Conservation (phyloP, 2,113 vertebrate species). For the Myxocyprinus asiaticus region DNA sequence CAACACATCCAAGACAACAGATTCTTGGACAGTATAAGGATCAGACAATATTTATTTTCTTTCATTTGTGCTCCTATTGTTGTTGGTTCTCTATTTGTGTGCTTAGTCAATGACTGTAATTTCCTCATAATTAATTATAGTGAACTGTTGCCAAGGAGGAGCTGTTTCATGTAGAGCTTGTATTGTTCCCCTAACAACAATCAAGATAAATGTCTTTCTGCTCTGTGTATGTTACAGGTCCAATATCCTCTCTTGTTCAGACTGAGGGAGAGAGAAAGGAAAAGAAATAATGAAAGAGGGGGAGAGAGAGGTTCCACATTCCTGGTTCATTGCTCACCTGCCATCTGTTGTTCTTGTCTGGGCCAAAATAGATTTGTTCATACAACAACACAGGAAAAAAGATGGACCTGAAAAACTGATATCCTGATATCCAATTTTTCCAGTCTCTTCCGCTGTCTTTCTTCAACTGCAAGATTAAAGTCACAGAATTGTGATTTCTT, state of each 20-base stretch:
- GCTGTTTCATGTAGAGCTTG: conserved; percentile 50
- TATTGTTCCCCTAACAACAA: conserved; percentile 3
- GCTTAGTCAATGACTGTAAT: conserved; percentile 59
- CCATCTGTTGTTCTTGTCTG: background rate
- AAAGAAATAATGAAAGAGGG: background rate
- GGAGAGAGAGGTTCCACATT: conserved; percentile 19
- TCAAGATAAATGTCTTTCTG: conserved; percentile 56
- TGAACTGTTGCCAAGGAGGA: conserved; percentile 43
- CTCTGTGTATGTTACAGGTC: conserved; percentile 40
- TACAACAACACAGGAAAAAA: background rate
- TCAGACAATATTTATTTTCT: background rate
- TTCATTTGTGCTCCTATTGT: background rate
- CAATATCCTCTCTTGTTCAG: conserved; percentile 27
- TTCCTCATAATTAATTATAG: conserved; percentile 63
- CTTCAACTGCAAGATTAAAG: no score
- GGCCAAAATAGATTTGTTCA: background rate
- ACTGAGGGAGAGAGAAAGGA: background rate
- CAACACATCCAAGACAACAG: background rate
- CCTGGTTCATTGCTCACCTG: background rate
- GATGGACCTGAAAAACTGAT: background rate
- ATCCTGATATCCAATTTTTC: background rate
- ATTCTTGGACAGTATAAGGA: background rate
- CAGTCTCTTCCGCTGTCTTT: background rate
- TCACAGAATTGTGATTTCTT: no score
- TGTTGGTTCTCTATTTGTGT: background rate